These are phyloP conservation scores for Hololepta plana DNA, from an alignment of 2,888 invertebrate species.

Conservation along the genomic window DNA sequence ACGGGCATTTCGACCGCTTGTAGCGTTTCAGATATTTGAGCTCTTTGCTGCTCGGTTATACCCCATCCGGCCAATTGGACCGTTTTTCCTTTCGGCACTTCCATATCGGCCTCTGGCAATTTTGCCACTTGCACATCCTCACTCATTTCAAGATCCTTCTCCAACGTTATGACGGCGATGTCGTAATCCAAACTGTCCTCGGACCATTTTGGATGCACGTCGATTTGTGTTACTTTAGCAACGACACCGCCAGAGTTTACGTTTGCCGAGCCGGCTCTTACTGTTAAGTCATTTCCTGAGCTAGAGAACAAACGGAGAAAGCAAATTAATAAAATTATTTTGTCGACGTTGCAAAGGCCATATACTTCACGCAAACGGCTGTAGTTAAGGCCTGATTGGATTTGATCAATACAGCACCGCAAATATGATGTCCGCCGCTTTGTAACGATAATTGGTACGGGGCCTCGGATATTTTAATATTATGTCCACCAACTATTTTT, in stretches of 20 bases:
- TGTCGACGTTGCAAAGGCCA: too few relatives aligned
- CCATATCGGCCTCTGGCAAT: conserved; percentile 6
- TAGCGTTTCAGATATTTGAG: too few relatives aligned
- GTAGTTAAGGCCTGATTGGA: too few relatives aligned
- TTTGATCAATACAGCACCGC: too few relatives aligned
- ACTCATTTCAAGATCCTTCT: conserved; percentile 5
- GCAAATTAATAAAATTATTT: too few relatives aligned
- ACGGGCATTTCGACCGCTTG: too few relatives aligned
- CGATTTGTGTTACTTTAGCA: conserved; percentile 8
- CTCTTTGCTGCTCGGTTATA: too few relatives aligned
- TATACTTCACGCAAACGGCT: too few relatives aligned
- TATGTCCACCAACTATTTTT: conserved; percentile 5
- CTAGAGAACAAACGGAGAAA: too few relatives aligned
- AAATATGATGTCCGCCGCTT: conserved; percentile 1
- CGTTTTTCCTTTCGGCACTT: conserved; percentile 4
- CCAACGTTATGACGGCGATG: conserved; percentile 18
- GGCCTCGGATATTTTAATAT: conserved; percentile 1
- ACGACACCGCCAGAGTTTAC: conserved; percentile 8
- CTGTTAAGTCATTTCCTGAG: not conserved
- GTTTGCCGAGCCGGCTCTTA: conserved; percentile 10
- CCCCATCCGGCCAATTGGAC: conserved; percentile 9
- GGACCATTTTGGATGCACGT: conserved; percentile 15
- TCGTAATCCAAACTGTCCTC: conserved; percentile 17
- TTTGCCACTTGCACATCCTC: conserved; percentile 5
- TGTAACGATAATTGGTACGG: conserved; percentile 7